Evolutionary conservation across 2,113 vertebrate genomes (phyloP).

Genomic region (Paedocypris sp.): DNA sequence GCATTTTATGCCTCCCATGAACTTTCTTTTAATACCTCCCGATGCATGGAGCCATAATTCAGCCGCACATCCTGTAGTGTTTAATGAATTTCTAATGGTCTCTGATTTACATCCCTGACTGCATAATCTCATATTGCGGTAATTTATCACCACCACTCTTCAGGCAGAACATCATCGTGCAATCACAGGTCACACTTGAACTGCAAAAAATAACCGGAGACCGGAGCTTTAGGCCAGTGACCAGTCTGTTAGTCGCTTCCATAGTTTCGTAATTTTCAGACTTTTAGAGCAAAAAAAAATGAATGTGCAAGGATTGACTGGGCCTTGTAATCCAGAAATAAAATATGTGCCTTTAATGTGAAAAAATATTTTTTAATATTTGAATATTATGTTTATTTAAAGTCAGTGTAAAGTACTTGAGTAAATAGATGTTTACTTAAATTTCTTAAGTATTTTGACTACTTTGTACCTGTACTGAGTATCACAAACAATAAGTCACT

Average conservation of each 20-base stretch:
- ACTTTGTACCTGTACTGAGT: too few species aligned
- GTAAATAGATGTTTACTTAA: too few species aligned
- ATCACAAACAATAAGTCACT: too few species aligned
- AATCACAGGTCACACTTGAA: conserved; percentile 34
- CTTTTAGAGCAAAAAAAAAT: too few species aligned
- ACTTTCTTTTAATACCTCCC: conserved; percentile 44
- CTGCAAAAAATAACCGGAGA: not conserved
- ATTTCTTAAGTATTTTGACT: too few species aligned
- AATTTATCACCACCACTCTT: conserved; percentile 55
- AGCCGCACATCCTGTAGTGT: conserved; percentile 51
- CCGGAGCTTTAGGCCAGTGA: not conserved
- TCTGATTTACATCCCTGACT: conserved; percentile 46
- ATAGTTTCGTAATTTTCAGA: too few species aligned
- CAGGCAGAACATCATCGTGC: not conserved
- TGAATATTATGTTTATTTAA: too few species aligned
- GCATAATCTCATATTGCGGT: conserved; percentile 41
- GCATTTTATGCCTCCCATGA: conserved; percentile 29
- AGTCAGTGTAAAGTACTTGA: too few species aligned
- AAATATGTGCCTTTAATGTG: too few species aligned
- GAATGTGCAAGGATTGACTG: too few species aligned
- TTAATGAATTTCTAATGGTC: conserved; percentile 57
- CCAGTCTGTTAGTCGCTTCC: not conserved
- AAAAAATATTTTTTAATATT: too few species aligned
- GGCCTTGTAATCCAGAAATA: too few species aligned
- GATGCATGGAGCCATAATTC: conserved; percentile 50